Evolutionary conservation across 64 coral and sea anemone genomes (phyloP), one percentile per base, ranked within the genome.

Genomic region (Pocillopora verrucosa): DNA sequence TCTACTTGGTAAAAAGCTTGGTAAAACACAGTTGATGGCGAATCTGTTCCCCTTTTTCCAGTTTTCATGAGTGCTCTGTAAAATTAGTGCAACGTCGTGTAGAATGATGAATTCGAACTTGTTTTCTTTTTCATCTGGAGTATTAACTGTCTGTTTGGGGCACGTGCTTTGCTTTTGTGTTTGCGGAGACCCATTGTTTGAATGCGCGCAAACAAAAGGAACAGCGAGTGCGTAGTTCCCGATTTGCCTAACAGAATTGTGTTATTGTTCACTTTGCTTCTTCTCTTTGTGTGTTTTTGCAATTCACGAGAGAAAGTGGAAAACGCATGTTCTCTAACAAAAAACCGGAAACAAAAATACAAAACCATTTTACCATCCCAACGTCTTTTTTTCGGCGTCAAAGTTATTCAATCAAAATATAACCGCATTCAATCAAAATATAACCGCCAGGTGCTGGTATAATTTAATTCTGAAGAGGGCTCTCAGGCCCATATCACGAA

Each of bases 131-230:
- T 12, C 56, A n/a, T 35, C 25, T 16, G 38, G 34, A 62, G 61
- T 15, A 60, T 59, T 79, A 59, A 57, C 77, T 59, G 57, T 60
- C 56, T 60, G 22, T 79, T 79, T 51, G 1, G 65, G 82, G 82
- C 82, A 85, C 82, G 82, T 85, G 82, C 65, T n/a, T 85, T 12
- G 62, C 82, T 85, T 72, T 85, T 85, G 65, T 85, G 65, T 45
- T 36, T 16, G 13, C 11, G 16, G 7, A 85, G 19, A 67, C 56
- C 82, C 30, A 85, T 85, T 85, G 82, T 85, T 85, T 35, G 36
- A 41, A 45, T 72, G 61, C 82, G 22, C 82, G 16, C 64, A 56
- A 68, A 72, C 82, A 85, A 85, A 58, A 57, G 65, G 25, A 37
- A 25, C 7, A 14, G 65, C 38, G 64, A 26, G 38, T 9, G 37